Evolutionary conservation across 1,140 invertebrate genomes (phyloP), one percentile per base, ranked within the genome.

Genomic region (Drosophila ambigua): DNA sequence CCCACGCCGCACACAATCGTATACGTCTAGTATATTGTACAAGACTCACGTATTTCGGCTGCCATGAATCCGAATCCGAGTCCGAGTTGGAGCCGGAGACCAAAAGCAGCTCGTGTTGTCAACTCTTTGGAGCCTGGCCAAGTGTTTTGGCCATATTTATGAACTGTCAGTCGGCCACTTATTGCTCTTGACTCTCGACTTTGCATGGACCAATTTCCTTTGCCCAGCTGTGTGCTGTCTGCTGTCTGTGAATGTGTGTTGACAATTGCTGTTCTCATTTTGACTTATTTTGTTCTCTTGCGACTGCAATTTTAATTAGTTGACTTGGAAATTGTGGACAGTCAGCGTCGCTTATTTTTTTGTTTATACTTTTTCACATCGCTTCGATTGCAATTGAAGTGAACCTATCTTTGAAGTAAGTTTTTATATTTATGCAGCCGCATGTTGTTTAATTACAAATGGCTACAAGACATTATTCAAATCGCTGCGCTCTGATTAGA

Each of bases 381-480:
- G 64, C 23, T 46, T 58, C 64, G 63, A 59, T 49, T 66, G 49
- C 44, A 62, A 66, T 44, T 67, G 63, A 16, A 35, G 4, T 26
- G 2, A 43, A 41, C 59, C 58, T 45, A 51, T 44, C 54, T 57
- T 41, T 35, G 20, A 24, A 24, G 23, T 2, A 20, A 43, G 55
- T 46, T 16, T 53, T 75, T 75, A 80, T 71, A 81, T 85, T 77
- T 77, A 85, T 79, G 72, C 64, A 64, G 65, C 61, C 62, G 82
- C 85, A 71, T 77, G 81, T 60, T 87, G 77, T 78, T 81, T 78
- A 81, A 85, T 81, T 87, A 81, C 77, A 85, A 84, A 84, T 87
- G 77, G 72, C 67, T 61, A 84, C 81, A 84, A 84, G 82, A 84
- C 78, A 69, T 64, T 83, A 81, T 83, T 64, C 60, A 81, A 74